Conservation (phyloP, 2,888 invertebrate genomes). For the Oscheius onirici region DNA sequence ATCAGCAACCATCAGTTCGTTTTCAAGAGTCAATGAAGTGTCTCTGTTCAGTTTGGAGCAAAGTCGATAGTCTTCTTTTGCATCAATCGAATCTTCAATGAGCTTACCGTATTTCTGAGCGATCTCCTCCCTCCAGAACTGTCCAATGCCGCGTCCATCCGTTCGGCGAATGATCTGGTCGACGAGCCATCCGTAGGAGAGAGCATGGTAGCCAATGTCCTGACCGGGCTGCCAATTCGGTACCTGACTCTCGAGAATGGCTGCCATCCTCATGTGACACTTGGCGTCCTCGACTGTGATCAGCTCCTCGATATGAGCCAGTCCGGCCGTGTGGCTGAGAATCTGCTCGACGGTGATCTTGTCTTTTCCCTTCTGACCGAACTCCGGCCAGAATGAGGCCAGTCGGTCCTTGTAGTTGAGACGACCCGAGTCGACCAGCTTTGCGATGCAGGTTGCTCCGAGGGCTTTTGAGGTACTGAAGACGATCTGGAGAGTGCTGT, state of each 20-base stretch:
- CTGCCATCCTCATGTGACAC: constrained; percentile 64
- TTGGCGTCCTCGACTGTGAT: constrained; percentile 56
- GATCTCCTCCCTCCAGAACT: constrained; percentile 67
- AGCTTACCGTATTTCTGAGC: constrained; percentile 23
- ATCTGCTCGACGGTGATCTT: constrained; percentile 71
- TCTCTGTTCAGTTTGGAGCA: background rate
- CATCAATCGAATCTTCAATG: background rate
- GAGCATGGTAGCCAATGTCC: constrained; percentile 72
- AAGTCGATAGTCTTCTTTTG: background rate
- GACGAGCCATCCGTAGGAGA: constrained; percentile 73
- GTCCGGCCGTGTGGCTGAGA: constrained; percentile 40
- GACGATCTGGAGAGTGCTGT: constrained; percentile 53
- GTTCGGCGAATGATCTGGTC: constrained; percentile 71
- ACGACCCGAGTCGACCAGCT: constrained; percentile 71
- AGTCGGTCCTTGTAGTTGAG: constrained; percentile 71
- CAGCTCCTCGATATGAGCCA: constrained; percentile 30
- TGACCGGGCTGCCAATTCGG: constrained; percentile 63
- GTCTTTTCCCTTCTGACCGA: constrained; percentile 72
- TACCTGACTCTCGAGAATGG: constrained; percentile 64
- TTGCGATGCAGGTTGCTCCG: constrained; percentile 34
- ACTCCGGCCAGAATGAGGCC: constrained; percentile 72
- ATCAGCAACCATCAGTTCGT: too few species aligned
- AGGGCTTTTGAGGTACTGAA: constrained; percentile 56
- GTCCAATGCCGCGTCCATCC: constrained; percentile 70
- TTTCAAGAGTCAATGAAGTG: background rate